Percentiles rank a stretch among this genome's conserved stretches.
phyloP scores from a whole-genome alignment of 2,113 vertebrate species.

The Nematolebias whitei region DNA sequence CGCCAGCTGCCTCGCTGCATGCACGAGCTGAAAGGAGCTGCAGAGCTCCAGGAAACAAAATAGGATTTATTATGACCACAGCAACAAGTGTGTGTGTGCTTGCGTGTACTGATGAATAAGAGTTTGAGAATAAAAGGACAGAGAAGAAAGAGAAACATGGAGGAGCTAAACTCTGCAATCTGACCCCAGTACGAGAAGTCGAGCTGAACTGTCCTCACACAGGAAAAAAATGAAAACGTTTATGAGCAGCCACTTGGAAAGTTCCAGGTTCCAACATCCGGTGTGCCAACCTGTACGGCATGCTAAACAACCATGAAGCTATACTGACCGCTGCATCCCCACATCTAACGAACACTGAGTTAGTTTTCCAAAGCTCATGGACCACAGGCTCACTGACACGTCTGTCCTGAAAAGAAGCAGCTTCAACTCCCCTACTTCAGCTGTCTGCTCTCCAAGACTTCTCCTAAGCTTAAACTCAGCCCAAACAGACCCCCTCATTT shows the following conservation, averaged over 20 bases:
- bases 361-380: not conserved
- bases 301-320: not conserved
- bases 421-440: not conserved
- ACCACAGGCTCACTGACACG: not conserved
- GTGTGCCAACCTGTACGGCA: not conserved
- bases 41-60: conserved; percentile 21
- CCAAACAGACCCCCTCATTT: conserved; percentile 26
- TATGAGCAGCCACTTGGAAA: not conserved
- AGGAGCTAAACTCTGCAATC: not conserved
- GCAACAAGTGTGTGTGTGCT: conserved; percentile 38
- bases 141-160: not conserved
- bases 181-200: not conserved
- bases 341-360: not conserved
- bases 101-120: not conserved
- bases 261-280: not conserved
- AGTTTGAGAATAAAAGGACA: not conserved
- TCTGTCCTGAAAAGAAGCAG: not conserved
- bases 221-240: not conserved
- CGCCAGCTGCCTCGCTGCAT: conserved; percentile 56
- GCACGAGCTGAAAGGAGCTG: conserved; percentile 25
- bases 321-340: not conserved
- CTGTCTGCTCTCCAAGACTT: conserved; percentile 17
- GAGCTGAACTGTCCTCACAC: not conserved
- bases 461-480: conserved; percentile 21
- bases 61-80: conserved; percentile 13